Evolutionary conservation across 2,888 invertebrate genomes (phyloP).

Genomic region (Hirtodrosophila alboralis): DNA sequence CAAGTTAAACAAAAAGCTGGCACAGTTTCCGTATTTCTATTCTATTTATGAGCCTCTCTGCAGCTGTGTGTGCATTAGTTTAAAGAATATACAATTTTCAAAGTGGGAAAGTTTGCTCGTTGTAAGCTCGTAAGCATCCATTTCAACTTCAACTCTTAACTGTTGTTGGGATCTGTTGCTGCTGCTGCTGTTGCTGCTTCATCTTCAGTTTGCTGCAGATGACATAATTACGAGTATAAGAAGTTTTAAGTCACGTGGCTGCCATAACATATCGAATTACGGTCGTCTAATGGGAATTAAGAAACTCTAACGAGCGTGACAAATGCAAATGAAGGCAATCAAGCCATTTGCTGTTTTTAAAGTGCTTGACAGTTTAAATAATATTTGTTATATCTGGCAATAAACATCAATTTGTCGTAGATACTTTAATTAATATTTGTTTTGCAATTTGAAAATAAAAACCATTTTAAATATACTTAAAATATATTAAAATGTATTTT

Average conservation of each 20-base stretch:
- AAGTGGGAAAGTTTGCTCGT: constrained; percentile 59
- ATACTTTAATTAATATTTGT: constrained; percentile 19
- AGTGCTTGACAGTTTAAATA: not conserved
- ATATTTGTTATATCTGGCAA: constrained; percentile 31
- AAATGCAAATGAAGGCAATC: constrained; percentile 61
- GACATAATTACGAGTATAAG: constrained; percentile 24
- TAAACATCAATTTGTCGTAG: constrained; percentile 47
- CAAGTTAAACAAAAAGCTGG: constrained; percentile 54
- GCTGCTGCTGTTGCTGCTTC: not conserved
- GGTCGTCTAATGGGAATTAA: constrained; percentile 67
- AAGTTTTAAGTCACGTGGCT: constrained; percentile 55
- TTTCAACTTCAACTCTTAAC: constrained; percentile 32
- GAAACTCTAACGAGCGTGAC: constrained; percentile 68
- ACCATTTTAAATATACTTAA: too few species aligned
- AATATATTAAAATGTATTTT: too few species aligned
- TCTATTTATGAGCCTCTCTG: constrained; percentile 36
- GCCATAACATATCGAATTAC: constrained; percentile 70
- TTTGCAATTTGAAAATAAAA: too few species aligned
- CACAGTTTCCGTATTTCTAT: constrained; percentile 26
- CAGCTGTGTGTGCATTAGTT: constrained; percentile 37
- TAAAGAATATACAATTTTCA: constrained; percentile 46
- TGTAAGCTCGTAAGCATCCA: constrained; percentile 48
- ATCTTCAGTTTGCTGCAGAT: constrained; percentile 29
- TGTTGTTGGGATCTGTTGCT: not conserved
- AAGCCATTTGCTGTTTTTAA: not conserved